Conservation (phyloP, 2,113 vertebrate genomes). For the Ceyx cyanopectus region DNA sequence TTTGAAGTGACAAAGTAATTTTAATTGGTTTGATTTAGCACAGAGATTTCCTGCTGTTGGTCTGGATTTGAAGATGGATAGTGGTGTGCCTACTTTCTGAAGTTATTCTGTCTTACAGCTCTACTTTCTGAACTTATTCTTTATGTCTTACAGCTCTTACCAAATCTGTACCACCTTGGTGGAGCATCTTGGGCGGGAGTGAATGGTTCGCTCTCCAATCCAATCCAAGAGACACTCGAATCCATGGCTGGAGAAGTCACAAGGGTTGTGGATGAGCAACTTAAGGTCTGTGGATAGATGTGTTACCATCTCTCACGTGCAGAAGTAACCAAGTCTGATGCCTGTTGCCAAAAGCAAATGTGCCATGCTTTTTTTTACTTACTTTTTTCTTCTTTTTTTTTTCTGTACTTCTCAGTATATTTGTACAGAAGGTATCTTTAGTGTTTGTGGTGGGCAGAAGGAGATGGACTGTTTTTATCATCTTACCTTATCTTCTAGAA, state of each 20-base stretch:
- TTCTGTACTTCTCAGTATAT: neutral
- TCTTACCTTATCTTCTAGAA: neutral
- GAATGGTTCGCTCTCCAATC: slow-evolving; percentile 82
- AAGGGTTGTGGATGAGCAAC: slow-evolving; percentile 92
- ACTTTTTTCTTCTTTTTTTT: neutral
- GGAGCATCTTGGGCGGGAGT: slow-evolving; percentile 85
- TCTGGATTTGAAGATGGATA: neutral
- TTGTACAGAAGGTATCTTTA: neutral
- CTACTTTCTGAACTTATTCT: neutral
- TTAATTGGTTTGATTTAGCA: neutral
- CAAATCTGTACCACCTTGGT: slow-evolving; percentile 93
- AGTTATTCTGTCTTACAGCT: slow-evolving; percentile 76
- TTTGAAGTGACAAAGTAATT: neutral
- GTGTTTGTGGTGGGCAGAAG: neutral
- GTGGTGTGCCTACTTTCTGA: neutral
- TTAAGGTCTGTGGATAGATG: slow-evolving; percentile 83
- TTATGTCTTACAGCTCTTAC: slow-evolving; percentile 83
- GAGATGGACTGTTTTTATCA: neutral
- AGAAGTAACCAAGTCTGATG: neutral
- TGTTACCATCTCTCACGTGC: neutral
- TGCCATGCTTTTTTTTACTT: neutral
- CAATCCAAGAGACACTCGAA: slow-evolving; percentile 94
- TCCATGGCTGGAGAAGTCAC: slow-evolving; percentile 97
- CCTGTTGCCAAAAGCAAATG: neutral
- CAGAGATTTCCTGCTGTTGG: neutral